These are phyloP conservation scores for Platanista minor DNA, from an alignment of 2,113 vertebrate genomes.

Conservation along the genomic window DNA sequence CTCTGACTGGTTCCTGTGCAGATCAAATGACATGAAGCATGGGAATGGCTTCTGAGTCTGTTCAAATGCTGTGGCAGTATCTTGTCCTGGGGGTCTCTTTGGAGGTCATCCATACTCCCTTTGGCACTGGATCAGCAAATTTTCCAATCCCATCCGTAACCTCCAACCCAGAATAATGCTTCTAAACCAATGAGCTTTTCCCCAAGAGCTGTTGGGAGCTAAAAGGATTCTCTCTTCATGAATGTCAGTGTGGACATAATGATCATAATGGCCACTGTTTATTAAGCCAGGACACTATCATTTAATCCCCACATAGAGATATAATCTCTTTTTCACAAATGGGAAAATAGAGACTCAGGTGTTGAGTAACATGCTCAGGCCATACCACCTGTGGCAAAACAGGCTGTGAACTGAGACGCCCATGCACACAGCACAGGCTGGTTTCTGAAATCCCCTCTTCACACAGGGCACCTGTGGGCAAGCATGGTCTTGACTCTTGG, in stretches of 20 bases:
- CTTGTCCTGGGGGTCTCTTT: neutral
- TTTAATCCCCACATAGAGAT: neutral
- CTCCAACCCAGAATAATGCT: neutral
- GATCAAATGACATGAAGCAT: neutral
- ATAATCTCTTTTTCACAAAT: neutral
- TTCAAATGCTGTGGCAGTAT: neutral
- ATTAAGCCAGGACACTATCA: neutral
- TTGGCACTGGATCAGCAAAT: neutral
- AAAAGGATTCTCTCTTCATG: fast-evolving
- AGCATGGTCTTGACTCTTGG: neutral
- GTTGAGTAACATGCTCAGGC: neutral
- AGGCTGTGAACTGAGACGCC: neutral
- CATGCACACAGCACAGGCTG: neutral
- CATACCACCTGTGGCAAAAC: neutral
- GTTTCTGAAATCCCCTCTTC: neutral
- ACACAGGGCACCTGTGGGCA: neutral
- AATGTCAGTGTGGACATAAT: neutral
- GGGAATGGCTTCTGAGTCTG: neutral
- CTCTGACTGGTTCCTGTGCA: neutral
- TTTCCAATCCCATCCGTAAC: neutral
- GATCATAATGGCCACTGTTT: neutral
- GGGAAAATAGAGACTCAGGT: neutral
- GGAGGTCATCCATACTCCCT: neutral
- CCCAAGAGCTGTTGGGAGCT: neutral
- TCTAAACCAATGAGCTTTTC: neutral